Percentiles rank a stretch among this genome's conserved stretches.
These are phyloP conservation scores for Capreolus pygargus DNA, from an alignment of 2,113 vertebrate species.

Conservation along the genomic window DNA sequence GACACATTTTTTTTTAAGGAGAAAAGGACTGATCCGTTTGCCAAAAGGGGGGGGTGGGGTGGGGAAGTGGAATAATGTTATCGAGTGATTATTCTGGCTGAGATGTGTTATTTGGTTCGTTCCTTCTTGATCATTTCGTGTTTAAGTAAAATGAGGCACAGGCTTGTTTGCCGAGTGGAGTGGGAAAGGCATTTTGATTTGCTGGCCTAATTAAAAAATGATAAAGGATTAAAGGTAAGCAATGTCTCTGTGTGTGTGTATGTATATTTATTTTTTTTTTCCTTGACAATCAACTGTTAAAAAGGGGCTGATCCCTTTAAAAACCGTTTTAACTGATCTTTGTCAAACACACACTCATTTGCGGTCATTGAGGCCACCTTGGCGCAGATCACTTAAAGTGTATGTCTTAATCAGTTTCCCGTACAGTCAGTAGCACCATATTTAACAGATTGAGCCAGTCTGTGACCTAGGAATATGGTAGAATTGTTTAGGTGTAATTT, in stretches of 20 bases:
- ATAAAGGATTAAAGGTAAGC: constrained; percentile 90
- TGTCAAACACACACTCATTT: constrained; percentile 88
- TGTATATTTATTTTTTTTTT: constrained; percentile 81
- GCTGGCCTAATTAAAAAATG: constrained; percentile 87
- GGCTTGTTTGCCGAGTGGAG: constrained; percentile 83
- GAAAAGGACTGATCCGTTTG: constrained; percentile 82
- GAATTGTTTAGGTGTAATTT: constrained; percentile 74
- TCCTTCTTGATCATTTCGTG: constrained; percentile 85
- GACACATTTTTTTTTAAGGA: constrained; percentile 79
- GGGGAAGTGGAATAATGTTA: constrained; percentile 81
- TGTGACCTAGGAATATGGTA: constrained; percentile 77
- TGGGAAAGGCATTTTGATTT: constrained; percentile 85
- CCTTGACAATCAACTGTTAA: constrained; percentile 79
- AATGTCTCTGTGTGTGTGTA: constrained; percentile 79
- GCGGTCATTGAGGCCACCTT: constrained; percentile 88
- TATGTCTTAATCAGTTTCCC: constrained; percentile 90
- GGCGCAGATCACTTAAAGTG: constrained; percentile 87
- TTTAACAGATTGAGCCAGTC: constrained; percentile 83
- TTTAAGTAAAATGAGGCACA: constrained; percentile 88
- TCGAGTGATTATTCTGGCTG: constrained; percentile 83
- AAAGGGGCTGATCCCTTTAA: constrained; percentile 83
- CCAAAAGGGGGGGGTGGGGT: constrained; percentile 78
- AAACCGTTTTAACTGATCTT: constrained; percentile 87
- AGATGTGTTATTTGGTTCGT: constrained; percentile 84
- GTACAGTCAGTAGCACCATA: constrained; percentile 83